phyloP scores from a whole-genome alignment of 2,797 vertebrate species.

The Parauchenoglanis ngamensis region DNA sequence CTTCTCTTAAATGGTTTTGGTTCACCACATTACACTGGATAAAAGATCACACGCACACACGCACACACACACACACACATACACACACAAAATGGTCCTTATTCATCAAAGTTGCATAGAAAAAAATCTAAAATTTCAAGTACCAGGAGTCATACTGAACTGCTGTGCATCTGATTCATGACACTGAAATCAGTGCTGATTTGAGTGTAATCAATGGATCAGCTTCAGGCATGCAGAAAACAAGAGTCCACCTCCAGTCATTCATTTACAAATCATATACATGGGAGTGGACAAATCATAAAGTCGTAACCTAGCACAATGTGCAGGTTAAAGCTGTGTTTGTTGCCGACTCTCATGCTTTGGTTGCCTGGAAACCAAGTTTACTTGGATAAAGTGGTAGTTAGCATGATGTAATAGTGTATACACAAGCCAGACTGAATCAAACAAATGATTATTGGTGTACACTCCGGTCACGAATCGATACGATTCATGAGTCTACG shows the following conservation, averaged over 20 bases:
- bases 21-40: neutral
- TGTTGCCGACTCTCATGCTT: neutral
- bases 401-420: neutral
- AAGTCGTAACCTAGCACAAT: neutral
- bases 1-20: slow-evolving; percentile 2
- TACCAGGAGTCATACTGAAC: neutral
- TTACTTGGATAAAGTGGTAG: neutral
- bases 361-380: neutral
- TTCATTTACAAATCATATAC: neutral
- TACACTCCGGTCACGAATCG: neutral
- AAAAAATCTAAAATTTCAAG: neutral
- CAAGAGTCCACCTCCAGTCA: neutral
- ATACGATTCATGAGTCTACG: neutral
- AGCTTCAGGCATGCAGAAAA: neutral
- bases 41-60: neutral
- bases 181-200: slow-evolving; percentile 12
- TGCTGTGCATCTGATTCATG: neutral
- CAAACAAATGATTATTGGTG: neutral
- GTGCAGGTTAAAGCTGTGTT: neutral
- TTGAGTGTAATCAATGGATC: neutral
- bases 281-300: neutral
- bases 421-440: neutral
- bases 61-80: neutral
- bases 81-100: slow-evolving; percentile 4
- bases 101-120: slow-evolving; percentile 16